phyloP scores from a whole-genome alignment of 2,113 vertebrate genomes.

The Thomomys bottae region DNA sequence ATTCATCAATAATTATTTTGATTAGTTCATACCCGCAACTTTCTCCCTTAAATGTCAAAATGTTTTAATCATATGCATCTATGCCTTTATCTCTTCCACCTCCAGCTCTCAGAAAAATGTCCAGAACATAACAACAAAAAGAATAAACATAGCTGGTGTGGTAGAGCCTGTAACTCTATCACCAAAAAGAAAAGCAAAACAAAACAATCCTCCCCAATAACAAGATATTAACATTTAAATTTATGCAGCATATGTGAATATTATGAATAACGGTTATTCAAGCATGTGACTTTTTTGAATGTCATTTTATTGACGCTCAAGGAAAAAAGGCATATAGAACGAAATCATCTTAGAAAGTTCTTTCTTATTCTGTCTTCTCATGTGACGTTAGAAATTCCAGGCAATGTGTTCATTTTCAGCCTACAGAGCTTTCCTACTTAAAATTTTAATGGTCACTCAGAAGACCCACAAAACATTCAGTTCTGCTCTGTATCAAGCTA shows the following conservation, averaged over 20 bases:
- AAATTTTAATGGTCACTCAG: constrained; percentile 42
- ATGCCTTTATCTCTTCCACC: not conserved
- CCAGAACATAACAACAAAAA: not conserved
- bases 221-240: constrained; percentile 5
- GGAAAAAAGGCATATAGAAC: not conserved
- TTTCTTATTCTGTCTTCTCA: constrained; percentile 16
- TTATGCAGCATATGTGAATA: not conserved
- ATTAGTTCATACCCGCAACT: not conserved
- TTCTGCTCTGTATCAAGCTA: not conserved
- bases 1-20: not conserved
- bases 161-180: too few species aligned
- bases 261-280: not conserved
- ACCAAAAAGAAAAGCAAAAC: not conserved
- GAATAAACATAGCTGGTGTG: not conserved
- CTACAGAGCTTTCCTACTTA: constrained; percentile 13
- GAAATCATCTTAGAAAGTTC: constrained; percentile 43
- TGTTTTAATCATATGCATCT: not conserved
- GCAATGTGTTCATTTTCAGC: constrained; percentile 10
- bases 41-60: constrained; percentile 42
- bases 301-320: constrained; percentile 21
- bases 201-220: not conserved
- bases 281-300: not conserved
- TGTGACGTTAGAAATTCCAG: constrained; percentile 34
- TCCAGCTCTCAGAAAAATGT: constrained; percentile 27
- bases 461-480: constrained; percentile 33